Evolutionary conservation across 1,140 invertebrate species (phyloP).

Genomic region (Probaryconus sp.): DNA sequence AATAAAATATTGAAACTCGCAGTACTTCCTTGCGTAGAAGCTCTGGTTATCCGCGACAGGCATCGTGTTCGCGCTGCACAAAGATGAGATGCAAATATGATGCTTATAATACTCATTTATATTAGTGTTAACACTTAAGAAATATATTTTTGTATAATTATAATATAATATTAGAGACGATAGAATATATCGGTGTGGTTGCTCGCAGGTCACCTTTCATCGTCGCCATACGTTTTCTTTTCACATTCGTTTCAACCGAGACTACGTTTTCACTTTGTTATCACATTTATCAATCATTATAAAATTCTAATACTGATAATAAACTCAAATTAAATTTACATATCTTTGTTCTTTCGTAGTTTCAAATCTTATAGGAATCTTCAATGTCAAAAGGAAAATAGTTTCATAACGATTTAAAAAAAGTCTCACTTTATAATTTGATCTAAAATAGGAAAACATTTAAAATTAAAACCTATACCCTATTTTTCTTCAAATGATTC

Average conservation of each 20-base stretch:
- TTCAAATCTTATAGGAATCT: too few species aligned
- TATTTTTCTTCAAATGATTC: too few species aligned
- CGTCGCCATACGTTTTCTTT: conserved; percentile 35
- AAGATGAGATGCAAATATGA: conserved; percentile 64
- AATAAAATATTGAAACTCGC: conserved; percentile 57
- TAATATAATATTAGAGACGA: conserved; percentile 73
- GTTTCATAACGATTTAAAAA: too few species aligned
- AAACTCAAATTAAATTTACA: too few species aligned
- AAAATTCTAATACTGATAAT: too few species aligned
- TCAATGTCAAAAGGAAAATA: too few species aligned
- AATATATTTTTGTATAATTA: conserved; percentile 80
- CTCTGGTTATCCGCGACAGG: conserved; percentile 78
- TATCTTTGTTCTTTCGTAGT: too few species aligned
- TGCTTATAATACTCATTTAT: conserved; percentile 79
- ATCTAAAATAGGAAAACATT: too few species aligned
- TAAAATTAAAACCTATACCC: too few species aligned
- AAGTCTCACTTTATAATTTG: too few species aligned
- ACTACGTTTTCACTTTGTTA: too few species aligned
- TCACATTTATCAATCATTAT: too few species aligned
- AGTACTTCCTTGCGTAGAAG: conserved; percentile 75
- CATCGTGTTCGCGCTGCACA: conserved; percentile 73
- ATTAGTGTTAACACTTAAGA: conserved; percentile 79
- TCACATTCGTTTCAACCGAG: not conserved
- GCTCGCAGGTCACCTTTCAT: conserved; percentile 56
- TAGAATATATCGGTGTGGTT: conserved; percentile 64